phyloP scores from a whole-genome alignment of 2,113 vertebrate genomes.

The Podiceps cristatus region DNA sequence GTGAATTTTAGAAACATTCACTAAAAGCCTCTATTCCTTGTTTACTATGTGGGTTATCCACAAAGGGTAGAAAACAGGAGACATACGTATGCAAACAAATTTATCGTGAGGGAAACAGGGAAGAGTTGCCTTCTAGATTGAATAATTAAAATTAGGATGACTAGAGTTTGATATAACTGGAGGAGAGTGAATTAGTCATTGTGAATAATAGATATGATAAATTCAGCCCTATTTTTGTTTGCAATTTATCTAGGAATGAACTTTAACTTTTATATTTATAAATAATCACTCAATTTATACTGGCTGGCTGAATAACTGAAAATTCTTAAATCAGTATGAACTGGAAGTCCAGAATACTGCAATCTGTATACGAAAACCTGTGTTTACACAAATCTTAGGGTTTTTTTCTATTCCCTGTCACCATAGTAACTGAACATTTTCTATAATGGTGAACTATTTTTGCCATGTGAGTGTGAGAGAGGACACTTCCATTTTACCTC shows the following conservation, averaged over 20 bases:
- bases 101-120: neutral
- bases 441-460: neutral
- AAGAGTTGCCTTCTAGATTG: neutral
- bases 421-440: conserved; percentile 9
- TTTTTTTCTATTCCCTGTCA: accelerated
- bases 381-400: neutral
- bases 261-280: neutral
- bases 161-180: neutral
- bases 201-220: neutral
- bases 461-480: neutral
- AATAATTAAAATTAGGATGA: neutral
- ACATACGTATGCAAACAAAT: neutral
- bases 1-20: neutral
- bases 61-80: neutral
- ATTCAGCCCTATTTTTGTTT: neutral
- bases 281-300: neutral
- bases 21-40: neutral
- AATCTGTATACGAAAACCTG: neutral
- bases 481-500: neutral
- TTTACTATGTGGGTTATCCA: neutral
- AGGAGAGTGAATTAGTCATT: neutral
- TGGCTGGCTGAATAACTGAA: neutral
- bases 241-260: neutral
- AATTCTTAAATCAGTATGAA: neutral
- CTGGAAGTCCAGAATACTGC: neutral